Conservation (phyloP, 2,888 invertebrate species). For the Parnassius glacialis region DNA sequence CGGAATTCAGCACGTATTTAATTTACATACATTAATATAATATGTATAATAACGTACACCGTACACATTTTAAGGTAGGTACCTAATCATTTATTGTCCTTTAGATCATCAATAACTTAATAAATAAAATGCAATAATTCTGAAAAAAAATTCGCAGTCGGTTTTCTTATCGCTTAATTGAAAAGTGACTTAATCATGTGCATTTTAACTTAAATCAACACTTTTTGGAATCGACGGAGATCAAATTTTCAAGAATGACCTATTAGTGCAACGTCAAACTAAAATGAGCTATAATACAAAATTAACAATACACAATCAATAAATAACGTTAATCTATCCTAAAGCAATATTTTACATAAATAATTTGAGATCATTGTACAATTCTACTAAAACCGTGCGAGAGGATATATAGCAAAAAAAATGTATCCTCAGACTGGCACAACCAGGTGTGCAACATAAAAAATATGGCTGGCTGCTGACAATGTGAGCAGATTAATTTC, state of each 20-base stretch:
- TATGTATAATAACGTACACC: too few relatives aligned
- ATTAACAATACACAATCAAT: conserved; percentile 45
- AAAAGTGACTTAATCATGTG: background rate
- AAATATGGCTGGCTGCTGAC: conserved; percentile 44
- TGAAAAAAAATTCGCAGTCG: background rate
- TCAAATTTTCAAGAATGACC: conserved; percentile 49
- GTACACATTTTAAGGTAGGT: too few relatives aligned
- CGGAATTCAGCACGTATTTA: too few relatives aligned
- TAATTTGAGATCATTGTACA: conserved; percentile 78
- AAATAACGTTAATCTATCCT: conserved; percentile 67
- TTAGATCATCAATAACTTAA: too few relatives aligned
- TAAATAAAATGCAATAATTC: too few relatives aligned
- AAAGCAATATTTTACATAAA: conserved; percentile 65
- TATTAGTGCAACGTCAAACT: conserved; percentile 37
- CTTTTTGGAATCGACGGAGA: conserved; percentile 63
- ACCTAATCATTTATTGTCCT: too few relatives aligned
- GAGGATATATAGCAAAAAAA: conserved; percentile 30
- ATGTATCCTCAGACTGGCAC: conserved; percentile 44
- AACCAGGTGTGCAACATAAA: conserved; percentile 65
- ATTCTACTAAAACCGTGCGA: conserved; percentile 49
- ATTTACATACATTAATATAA: background rate
- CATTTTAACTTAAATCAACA: conserved; percentile 6
- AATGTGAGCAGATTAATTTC: conserved; percentile 47
- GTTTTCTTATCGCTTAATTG: background rate
- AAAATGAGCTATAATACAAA: conserved; percentile 36